Base-by-base conservation (phyloP, 1,140 invertebrate genomes). In the Drosophila lacertosa region DNA sequence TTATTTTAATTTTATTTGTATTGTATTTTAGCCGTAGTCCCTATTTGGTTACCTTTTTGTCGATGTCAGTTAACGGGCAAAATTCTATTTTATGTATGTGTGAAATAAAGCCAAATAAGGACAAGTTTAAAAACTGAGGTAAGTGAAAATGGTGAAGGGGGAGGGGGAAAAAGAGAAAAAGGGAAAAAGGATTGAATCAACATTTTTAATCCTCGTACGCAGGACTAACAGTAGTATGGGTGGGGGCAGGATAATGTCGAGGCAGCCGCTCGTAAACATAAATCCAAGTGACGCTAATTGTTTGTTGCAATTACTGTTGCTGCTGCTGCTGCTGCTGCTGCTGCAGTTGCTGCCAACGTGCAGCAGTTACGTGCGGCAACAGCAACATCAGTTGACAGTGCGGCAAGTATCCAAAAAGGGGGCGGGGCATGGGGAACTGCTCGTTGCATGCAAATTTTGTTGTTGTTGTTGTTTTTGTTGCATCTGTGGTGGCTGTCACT, bases 241-340 rank as follows among this genome's bases (percentile, higher is more conserved):
- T 9, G 4, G 18, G 29, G 20, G 62, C 55, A 37, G 60, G 76
- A 64, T 60, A 78, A 68, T 75, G 79, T 63, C 59, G 57, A 64
- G 79, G 65, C 71, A 83, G 75, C 60, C 59, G 70, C 77, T 81
- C 65, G 74, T 88, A 77, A 88, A 77, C 82, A 88, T 88, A 86
- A 86, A 86, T 86, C 63, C 81, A 82, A 82, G 74, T 88, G 81
- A 86, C 81, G 81, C 81, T 86, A 86, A 86, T 86, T 86, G 81
- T 86, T 86, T 86, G 82, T 86, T 88, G 77, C 81, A 86, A 86
- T 86, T 86, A 86, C 81, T 88, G 74, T 82, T 64, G 77, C 81
- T 77, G 82, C 66, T 70, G 65, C 60, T 81, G 73, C 77, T 77
- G 82, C 63, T 70, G 65, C 60, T 81, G 77, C 77, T n/a, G n/a